These are phyloP conservation scores for Limnephilus marmoratus DNA, from an alignment of 2,888 invertebrate species.

Conservation along the genomic window DNA sequence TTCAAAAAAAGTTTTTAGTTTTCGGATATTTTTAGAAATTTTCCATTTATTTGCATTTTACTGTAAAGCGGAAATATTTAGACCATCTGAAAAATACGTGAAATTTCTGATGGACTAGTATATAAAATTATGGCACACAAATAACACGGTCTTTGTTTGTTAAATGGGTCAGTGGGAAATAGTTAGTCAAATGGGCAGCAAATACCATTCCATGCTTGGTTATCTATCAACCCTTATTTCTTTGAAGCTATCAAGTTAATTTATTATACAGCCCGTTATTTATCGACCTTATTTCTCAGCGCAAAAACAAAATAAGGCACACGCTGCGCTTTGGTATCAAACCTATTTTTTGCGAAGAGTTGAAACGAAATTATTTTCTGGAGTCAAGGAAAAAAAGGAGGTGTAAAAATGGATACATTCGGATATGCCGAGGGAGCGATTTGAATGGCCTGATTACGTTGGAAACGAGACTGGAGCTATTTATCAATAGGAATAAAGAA, in stretches of 20 bases:
- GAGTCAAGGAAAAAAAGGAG: not conserved
- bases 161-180: conserved; percentile 3
- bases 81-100: no score
- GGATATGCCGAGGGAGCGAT: conserved; percentile 7
- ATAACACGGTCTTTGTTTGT: not conserved
- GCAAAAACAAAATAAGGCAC: conserved; percentile 11
- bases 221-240: conserved; percentile 31
- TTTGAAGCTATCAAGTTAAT: conserved; percentile 34
- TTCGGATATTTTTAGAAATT: no score
- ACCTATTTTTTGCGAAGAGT: not conserved
- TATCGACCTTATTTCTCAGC: conserved; percentile 25
- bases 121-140: no score
- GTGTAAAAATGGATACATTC: conserved; percentile 12
- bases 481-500: not conserved
- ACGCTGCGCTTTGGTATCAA: conserved; percentile 14
- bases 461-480: not conserved
- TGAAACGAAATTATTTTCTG: not conserved
- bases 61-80: no score
- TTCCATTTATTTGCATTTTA: no score
- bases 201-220: not conserved
- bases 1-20: no score
- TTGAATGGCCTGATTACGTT: conserved; percentile 4
- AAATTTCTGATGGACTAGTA: no score
- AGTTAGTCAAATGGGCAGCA: not conserved
- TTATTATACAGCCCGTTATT: conserved; percentile 33